These are phyloP conservation scores for Bombus soroeensis DNA, from an alignment of 1,140 invertebrate species.

Conservation along the genomic window DNA sequence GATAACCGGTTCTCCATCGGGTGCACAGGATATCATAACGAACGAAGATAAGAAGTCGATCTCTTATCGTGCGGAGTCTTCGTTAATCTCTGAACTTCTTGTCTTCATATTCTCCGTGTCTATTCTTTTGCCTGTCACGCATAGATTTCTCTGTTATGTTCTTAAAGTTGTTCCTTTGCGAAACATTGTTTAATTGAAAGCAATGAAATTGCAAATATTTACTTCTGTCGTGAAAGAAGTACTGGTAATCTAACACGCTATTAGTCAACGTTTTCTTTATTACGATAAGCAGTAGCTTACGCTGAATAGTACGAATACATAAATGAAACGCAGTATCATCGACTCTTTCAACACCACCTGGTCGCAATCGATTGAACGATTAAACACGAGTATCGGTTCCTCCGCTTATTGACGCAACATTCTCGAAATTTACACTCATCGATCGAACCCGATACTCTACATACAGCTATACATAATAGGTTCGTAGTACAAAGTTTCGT, in stretches of 20 bases:
- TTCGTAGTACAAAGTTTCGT: not conserved
- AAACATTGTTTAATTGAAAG: not conserved
- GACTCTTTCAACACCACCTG: conserved; percentile 2
- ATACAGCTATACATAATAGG: not conserved
- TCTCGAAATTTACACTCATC: not conserved
- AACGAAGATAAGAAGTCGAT: conserved; percentile 24
- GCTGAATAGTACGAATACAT: not conserved
- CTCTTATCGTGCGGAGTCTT: conserved; percentile 9
- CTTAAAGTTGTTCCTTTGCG: not conserved
- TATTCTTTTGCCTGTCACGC: not conserved
- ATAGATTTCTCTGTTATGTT: not conserved
- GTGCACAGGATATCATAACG: conserved; percentile 37
- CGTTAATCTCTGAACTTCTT: conserved; percentile 37
- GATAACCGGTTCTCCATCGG: conserved; percentile 24
- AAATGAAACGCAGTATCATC: not conserved
- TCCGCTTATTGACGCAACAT: not conserved
- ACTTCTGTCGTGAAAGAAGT: not conserved
- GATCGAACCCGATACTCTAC: not conserved
- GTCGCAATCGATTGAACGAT: not conserved
- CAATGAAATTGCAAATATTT: not conserved
- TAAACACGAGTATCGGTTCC: not conserved
- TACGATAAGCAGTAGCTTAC: not conserved
- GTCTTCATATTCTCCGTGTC: too few species aligned
- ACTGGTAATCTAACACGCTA: not conserved
- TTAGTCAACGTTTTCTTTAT: not conserved